Conservation (phyloP, 2,888 invertebrate genomes). For the Amorpha juglandis region DNA sequence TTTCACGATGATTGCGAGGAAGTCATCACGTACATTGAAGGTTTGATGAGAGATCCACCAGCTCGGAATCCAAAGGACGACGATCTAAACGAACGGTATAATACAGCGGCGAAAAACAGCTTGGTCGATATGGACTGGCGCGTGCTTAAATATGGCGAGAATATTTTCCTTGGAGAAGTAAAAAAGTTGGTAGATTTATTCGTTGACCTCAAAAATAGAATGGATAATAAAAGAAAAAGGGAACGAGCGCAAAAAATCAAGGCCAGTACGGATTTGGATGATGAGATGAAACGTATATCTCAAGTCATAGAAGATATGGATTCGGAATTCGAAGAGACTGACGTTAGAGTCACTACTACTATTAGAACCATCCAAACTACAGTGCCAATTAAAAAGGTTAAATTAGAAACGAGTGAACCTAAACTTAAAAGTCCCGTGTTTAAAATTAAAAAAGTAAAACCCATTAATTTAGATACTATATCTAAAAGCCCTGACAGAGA, state of each 20-base stretch:
- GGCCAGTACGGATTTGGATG: conserved; percentile 69
- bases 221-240: conserved; percentile 59
- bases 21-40: conserved; percentile 71
- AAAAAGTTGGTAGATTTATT: conserved; percentile 71
- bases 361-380: conserved; percentile 45
- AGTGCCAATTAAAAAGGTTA: conserved; percentile 46
- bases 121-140: conserved; percentile 78
- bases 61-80: conserved; percentile 56
- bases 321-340: conserved; percentile 54
- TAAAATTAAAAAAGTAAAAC: conserved; percentile 70
- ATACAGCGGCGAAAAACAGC: conserved; percentile 70
- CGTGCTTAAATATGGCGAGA: conserved; percentile 78
- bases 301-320: conserved; percentile 75
- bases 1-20: conserved; percentile 79
- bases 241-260: conserved; percentile 56
- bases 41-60: conserved; percentile 55
- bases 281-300: conserved; percentile 76
- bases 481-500: conserved; percentile 39
- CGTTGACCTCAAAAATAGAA: conserved; percentile 58
- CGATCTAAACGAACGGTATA: conserved; percentile 68
- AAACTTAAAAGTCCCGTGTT: conserved; percentile 69
- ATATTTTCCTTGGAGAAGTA: conserved; percentile 74
- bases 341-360: conserved; percentile 48
- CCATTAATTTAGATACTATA: conserved; percentile 58
- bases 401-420: conserved; percentile 47